phyloP scores from a whole-genome alignment of 2,797 vertebrate species.

The Aeoliscus strigatus region DNA sequence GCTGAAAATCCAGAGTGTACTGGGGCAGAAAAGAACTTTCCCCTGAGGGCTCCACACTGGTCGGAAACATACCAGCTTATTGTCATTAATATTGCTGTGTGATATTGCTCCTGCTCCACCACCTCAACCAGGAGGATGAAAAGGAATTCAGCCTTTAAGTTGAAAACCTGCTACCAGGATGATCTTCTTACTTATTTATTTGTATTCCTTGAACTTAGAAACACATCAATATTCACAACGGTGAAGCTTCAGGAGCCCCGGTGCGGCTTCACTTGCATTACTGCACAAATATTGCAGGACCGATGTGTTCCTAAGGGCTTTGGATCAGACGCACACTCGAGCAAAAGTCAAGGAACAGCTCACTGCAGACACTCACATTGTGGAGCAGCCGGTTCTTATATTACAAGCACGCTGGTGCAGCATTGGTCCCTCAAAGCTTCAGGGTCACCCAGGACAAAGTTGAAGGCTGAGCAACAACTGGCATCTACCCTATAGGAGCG shows the following conservation, averaged over 20 bases:
- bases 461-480: constrained; percentile 19
- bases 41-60: constrained; percentile 25
- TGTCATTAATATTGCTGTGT: constrained; percentile 62
- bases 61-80: constrained; percentile 21
- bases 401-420: too few relatives aligned
- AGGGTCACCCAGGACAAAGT: constrained; percentile 40
- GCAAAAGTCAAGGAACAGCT: constrained; percentile 1
- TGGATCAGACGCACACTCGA: too few relatives aligned
- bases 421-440: constrained; percentile 1
- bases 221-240: too few relatives aligned
- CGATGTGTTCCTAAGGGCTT: too few relatives aligned
- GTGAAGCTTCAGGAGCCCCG: not conserved
- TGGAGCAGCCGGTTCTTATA: too few relatives aligned
- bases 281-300: constrained; percentile 7
- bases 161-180: too few relatives aligned
- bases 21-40: constrained; percentile 23
- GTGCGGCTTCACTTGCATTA: too few relatives aligned
- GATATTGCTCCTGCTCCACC: constrained; percentile 49
- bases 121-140: too few relatives aligned
- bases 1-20: constrained; percentile 13
- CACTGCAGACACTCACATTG: too few relatives aligned
- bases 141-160: too few relatives aligned
- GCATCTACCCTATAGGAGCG: constrained; percentile 46
- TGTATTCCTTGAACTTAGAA: too few relatives aligned
- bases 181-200: too few relatives aligned